phyloP scores from a whole-genome alignment of 2,113 vertebrate species.

The Microtus pennsylvanicus region DNA sequence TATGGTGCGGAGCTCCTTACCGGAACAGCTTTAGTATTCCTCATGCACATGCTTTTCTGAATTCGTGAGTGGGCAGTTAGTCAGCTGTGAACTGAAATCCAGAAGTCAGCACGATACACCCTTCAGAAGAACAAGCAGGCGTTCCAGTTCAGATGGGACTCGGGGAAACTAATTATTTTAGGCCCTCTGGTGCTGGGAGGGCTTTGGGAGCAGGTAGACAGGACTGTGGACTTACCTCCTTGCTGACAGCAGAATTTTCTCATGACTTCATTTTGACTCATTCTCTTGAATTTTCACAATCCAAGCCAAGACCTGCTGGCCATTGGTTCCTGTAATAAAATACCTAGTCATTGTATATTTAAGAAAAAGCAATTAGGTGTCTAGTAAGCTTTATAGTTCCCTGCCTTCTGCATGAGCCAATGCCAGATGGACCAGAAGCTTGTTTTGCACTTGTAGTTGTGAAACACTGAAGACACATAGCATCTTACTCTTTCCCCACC shows the following conservation, averaged over 20 bases:
- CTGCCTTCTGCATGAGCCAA: neutral
- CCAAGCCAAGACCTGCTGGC: neutral
- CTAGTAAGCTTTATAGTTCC: neutral
- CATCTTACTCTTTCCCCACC: neutral
- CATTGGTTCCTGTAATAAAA: neutral
- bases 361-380: constrained; percentile 5
- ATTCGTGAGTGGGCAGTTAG: neutral
- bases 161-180: neutral
- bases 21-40: constrained; percentile 20
- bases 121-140: neutral
- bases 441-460: neutral
- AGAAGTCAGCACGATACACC: neutral
- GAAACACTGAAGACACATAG: neutral
- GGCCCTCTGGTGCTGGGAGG: neutral
- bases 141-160: fast-evolving
- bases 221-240: neutral
- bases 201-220: neutral
- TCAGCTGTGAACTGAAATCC: neutral
- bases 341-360: neutral
- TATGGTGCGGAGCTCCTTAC: neutral
- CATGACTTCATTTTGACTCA: constrained; percentile 40
- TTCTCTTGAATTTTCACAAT: neutral
- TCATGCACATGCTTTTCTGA: neutral
- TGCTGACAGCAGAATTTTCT: constrained; percentile 6
- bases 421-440: neutral